Percentiles rank a stretch among this genome's conserved stretches.
Conservation (phyloP, 2,888 invertebrate species). For the Eristalis tenax region DNA sequence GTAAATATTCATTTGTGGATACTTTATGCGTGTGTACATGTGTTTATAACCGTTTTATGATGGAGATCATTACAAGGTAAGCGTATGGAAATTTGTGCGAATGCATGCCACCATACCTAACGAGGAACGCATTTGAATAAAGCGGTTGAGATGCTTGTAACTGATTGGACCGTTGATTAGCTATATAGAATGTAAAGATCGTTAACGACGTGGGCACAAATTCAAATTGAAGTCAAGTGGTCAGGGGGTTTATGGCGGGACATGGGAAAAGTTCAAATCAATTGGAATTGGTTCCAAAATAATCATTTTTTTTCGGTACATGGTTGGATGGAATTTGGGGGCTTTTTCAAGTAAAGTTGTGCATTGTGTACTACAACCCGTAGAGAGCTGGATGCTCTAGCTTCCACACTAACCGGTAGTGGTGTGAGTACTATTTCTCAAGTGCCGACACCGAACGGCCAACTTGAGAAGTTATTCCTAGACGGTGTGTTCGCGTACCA, state of each 20-base stretch:
- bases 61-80: not conserved
- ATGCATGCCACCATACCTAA: not conserved
- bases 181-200: not conserved
- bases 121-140: not conserved
- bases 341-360: not conserved
- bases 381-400: too few relatives aligned
- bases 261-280: not conserved
- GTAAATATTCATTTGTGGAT: constrained; percentile 9
- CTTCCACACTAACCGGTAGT: too few relatives aligned
- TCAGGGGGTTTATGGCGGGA: not conserved
- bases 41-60: constrained; percentile 16
- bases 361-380: too few relatives aligned
- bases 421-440: too few relatives aligned
- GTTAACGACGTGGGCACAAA: not conserved
- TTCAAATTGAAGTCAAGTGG: not conserved
- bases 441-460: too few relatives aligned
- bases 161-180: not conserved
- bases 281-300: not conserved
- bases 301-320: too few relatives aligned
- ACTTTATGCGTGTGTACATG: constrained; percentile 7
- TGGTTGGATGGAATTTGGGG: not conserved
- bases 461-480: too few relatives aligned
- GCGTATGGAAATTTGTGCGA: not conserved
- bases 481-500: not conserved
- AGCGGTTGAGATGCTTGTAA: not conserved